Base-by-base conservation (phyloP, 53 echinoderm and acorn worm species). In the Pentamera pediparva region DNA sequence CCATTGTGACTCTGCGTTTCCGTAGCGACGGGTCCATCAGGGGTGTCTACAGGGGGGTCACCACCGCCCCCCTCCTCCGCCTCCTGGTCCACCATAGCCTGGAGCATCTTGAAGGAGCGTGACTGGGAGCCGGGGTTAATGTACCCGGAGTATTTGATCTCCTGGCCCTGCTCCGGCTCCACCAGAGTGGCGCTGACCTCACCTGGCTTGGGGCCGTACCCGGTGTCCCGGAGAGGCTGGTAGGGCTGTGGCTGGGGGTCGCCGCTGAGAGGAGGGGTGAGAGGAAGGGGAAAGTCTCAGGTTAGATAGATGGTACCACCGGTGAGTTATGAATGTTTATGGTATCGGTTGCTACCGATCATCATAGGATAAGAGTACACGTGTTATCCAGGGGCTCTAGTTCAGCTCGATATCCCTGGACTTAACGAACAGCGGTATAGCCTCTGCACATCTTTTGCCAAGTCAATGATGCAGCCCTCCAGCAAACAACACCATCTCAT, bases 61-160 rank as follows among this genome's bases (percentile, higher is more conserved):
- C 76, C 76, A 39, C 49, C 39, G 22, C 40, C 36, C 12, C 69
- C 67, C 26, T 72, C 55, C n/a, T 79, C 65, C 12, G 38, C 78
- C 27, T 79, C 89, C 0, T 82, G 67, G 5, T 79, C 87, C 19
- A 81, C 57, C 52, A 87, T 82, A 56, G 71, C 78, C 70, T 90
- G 81, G 45, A 95, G 56, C 87, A 90, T 79, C 73, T 79, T 90
- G 75, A 95, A 95, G 50, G 90, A 91, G 22, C 82, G 45, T 35
- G 95, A 95, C 74, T 96, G 91, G 25, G 83, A 36, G 8, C 79
- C 75, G 0, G 91, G 88, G 56, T 87, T 90, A 48, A 71, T 74
- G 47, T 77, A 78, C 18, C 84, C 84, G 4, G 56, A 71, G 41
- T 84, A 84, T 55, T 51, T 78, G 34, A 84, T 84, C 53, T 84